A percentile compares a stretch with the other conserved stretches of the same genome.
phyloP scores from a whole-genome alignment of 1,140 invertebrate genomes.

The Neotoxoptera formosana region DNA sequence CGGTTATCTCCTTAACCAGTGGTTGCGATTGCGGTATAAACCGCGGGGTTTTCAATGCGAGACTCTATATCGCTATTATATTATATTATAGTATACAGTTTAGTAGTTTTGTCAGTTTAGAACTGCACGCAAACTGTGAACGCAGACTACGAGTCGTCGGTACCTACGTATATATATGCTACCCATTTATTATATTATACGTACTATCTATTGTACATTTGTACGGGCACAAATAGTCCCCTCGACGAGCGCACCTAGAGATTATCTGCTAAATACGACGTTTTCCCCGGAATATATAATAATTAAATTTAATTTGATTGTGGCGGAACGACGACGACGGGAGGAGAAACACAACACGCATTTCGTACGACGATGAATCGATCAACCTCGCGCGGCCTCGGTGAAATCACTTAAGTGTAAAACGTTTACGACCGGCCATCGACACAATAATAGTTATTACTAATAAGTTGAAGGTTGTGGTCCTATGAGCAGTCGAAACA shows the following conservation, averaged over 20 bases:
- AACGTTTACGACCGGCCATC: background rate
- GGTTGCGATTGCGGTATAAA: background rate
- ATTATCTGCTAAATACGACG: background rate
- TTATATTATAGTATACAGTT: no score
- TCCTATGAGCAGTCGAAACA: no score
- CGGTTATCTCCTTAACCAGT: background rate
- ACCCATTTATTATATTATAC: no score
- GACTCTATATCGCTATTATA: background rate
- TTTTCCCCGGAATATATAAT: background rate
- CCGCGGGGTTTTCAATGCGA: background rate
- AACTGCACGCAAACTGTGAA: background rate
- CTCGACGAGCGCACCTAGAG: background rate
- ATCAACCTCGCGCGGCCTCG: background rate
- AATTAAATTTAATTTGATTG: constrained; percentile 3
- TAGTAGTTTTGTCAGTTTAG: no score
- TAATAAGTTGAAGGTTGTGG: background rate
- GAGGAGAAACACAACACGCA: background rate
- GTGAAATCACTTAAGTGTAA: background rate
- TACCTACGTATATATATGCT: background rate
- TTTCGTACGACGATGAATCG: background rate
- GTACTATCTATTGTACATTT: background rate
- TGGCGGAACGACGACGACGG: background rate
- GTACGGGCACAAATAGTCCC: background rate
- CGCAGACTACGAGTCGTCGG: background rate
- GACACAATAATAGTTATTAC: background rate